These are phyloP conservation scores for Acarapis woodi DNA, from an alignment of 1,140 invertebrate genomes.

Conservation along the genomic window DNA sequence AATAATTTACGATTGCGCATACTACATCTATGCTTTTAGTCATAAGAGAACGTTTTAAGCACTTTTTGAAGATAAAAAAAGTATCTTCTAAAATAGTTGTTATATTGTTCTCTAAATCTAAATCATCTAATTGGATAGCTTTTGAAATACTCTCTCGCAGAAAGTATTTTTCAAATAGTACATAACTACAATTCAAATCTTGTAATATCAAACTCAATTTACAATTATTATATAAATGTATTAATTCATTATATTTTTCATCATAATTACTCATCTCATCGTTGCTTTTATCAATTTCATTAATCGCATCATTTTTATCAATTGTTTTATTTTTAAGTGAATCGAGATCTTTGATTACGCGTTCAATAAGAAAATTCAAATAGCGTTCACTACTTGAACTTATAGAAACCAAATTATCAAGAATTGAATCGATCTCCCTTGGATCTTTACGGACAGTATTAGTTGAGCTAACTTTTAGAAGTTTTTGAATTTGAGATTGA, in stretches of 20 bases:
- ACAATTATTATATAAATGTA: constrained; percentile 24
- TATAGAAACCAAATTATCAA: constrained; percentile 68
- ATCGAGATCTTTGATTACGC: constrained; percentile 28
- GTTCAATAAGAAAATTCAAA: constrained; percentile 49
- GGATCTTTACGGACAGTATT: constrained; percentile 26
- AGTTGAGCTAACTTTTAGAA: not conserved
- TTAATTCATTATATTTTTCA: not conserved
- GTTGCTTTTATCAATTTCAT: not conserved
- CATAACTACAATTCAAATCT: constrained; percentile 61
- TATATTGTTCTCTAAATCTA: constrained; percentile 29
- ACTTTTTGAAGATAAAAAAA: constrained; percentile 90
- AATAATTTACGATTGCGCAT: constrained; percentile 87
- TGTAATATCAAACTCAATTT: constrained; percentile 56
- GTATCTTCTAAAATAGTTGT: constrained; percentile 91
- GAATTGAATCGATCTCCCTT: constrained; percentile 53
- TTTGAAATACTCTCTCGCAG: constrained; percentile 83
- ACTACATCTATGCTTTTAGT: constrained; percentile 76
- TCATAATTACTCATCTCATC: constrained; percentile 11
- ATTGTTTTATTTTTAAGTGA: not conserved
- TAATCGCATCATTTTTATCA: not conserved
- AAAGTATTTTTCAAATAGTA: constrained; percentile 79
- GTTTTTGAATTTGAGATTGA: not conserved
- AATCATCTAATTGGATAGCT: constrained; percentile 14
- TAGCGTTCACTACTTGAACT: constrained; percentile 70
- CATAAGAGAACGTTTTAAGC: constrained; percentile 54